A percentile compares a stretch with the other conserved stretches of the same genome.
phyloP scores from a whole-genome alignment of 1,140 invertebrate species.

The Druon quercuslanigerum region DNA sequence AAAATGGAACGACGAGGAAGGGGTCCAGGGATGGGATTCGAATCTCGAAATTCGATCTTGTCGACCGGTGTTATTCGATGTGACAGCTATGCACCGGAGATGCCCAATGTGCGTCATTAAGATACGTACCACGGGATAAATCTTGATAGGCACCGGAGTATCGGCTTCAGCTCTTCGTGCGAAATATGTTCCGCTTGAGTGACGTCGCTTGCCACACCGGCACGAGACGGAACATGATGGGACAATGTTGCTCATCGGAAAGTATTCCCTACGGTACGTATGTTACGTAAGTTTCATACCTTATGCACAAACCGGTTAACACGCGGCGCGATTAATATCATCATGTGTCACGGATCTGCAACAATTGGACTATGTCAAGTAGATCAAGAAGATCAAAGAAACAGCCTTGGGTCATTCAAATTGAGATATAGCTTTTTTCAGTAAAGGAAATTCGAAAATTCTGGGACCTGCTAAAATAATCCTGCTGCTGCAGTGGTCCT shows the following conservation, averaged over 20 bases:
- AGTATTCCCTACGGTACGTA: background rate
- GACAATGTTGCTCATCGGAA: constrained; percentile 34
- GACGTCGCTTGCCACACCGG: constrained; percentile 29
- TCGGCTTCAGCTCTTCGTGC: constrained; percentile 46
- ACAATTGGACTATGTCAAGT: too few species aligned
- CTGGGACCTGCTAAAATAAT: too few species aligned
- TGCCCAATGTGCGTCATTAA: constrained; percentile 53
- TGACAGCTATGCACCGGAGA: constrained; percentile 59
- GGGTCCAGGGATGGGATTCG: constrained; percentile 28
- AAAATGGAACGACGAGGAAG: constrained; percentile 6
- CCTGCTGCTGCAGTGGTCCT: too few species aligned
- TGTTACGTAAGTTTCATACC: constrained; percentile 22
- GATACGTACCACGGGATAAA: constrained; percentile 48
- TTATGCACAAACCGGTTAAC: background rate
- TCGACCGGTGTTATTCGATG: constrained; percentile 48
- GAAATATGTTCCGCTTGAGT: constrained; percentile 42
- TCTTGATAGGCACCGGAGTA: constrained; percentile 40
- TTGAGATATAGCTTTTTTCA: too few species aligned
- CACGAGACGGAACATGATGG: constrained; percentile 45
- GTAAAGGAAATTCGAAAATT: too few species aligned
- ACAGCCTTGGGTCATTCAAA: too few species aligned
- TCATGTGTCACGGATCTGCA: background rate
- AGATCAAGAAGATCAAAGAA: too few species aligned
- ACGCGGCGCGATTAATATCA: constrained; percentile 14
- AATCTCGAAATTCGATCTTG: constrained; percentile 61